A percentile compares a stretch with the other conserved stretches of the same genome.
Conservation (phyloP, 2,888 invertebrate genomes). For the Plemyria rubiginata region DNA sequence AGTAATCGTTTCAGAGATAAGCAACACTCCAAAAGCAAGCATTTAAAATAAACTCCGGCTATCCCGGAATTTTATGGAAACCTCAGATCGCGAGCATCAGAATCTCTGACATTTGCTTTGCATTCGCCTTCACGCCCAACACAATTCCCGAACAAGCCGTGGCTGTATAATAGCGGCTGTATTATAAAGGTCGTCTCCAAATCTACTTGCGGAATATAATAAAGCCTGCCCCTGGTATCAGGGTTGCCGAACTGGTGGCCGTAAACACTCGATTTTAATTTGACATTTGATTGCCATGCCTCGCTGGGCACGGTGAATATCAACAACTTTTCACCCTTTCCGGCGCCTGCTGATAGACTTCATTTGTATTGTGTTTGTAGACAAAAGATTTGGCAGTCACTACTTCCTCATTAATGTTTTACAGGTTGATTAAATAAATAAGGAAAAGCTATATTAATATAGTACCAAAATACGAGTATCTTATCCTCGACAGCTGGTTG, state of each 20-base stretch:
- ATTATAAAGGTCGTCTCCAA: slow-evolving; percentile 44
- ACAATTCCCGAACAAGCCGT: slow-evolving; percentile 44
- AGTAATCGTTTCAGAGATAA: slow-evolving; percentile 20
- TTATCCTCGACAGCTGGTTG: not conserved
- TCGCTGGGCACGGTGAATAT: slow-evolving; percentile 10
- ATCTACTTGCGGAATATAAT: slow-evolving; percentile 43
- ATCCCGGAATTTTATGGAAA: slow-evolving; percentile 12
- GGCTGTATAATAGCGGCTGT: slow-evolving; percentile 23
- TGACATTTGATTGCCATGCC: slow-evolving; percentile 19
- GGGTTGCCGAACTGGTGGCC: slow-evolving; percentile 28
- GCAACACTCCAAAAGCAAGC: slow-evolving; percentile 5
- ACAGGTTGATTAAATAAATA: too few species aligned
- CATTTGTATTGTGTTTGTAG: not conserved
- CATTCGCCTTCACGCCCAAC: slow-evolving; percentile 29
- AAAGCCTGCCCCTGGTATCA: slow-evolving; percentile 34
- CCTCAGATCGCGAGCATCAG: slow-evolving; percentile 30
- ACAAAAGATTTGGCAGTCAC: not conserved
- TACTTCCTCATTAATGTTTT: too few species aligned
- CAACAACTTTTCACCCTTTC: not conserved
- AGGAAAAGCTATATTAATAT: too few species aligned
- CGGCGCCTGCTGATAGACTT: slow-evolving; percentile 2
- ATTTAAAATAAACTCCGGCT: slow-evolving; percentile 22
- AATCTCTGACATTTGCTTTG: slow-evolving; percentile 58
- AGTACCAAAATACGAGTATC: not conserved
- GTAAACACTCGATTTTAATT: slow-evolving; percentile 16